Conservation (phyloP, 2,797 vertebrate genomes). For the Sebastes glaucus region DNA sequence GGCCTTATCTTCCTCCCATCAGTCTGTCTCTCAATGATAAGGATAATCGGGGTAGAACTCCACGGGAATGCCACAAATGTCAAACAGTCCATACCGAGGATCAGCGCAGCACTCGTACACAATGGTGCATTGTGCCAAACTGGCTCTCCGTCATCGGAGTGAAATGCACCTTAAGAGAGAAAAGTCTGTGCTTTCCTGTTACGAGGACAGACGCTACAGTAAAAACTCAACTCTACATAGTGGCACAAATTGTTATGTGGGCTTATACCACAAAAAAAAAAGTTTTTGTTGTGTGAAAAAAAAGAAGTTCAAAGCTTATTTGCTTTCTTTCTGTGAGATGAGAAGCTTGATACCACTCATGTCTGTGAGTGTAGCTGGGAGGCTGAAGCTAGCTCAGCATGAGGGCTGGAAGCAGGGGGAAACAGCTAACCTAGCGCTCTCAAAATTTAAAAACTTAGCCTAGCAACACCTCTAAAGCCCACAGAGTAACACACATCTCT, state of each 20-base stretch:
- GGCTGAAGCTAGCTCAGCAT: neutral
- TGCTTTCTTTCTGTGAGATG: neutral
- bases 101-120: constrained; percentile 38
- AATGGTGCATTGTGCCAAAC: constrained; percentile 62
- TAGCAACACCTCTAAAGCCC: neutral
- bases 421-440: neutral
- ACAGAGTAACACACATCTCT: neutral
- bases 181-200: constrained; percentile 25
- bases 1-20: constrained; percentile 61
- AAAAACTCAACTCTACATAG: neutral
- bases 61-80: constrained; percentile 65
- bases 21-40: constrained; percentile 72
- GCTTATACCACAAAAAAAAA: neutral
- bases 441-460: neutral
- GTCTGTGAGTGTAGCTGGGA: neutral
- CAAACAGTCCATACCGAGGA: constrained; percentile 51
- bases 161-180: constrained; percentile 46
- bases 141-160: constrained; percentile 22
- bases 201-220: neutral
- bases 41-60: constrained; percentile 59
- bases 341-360: neutral
- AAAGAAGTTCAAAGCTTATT: neutral
- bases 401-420: neutral
- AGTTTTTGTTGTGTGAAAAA: neutral
- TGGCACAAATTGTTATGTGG: neutral